Evolutionary conservation across 2,888 invertebrate species (phyloP).

Genomic region (Rambutsinella grinnellia): DNA sequence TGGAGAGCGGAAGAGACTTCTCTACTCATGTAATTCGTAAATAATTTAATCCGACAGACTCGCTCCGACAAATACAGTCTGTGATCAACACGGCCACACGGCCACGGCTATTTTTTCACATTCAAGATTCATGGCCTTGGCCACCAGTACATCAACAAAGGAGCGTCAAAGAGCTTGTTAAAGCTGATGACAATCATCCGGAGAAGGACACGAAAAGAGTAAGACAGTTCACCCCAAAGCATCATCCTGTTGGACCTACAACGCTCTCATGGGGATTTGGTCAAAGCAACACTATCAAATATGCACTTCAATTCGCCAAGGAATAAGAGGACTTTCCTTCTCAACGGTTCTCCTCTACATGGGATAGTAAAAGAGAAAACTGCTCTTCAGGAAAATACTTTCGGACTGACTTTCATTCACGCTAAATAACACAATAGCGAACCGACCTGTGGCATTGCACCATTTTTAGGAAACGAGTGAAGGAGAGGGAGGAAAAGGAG

Average conservation of each 20-base stretch:
- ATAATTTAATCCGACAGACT: neutral
- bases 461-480: constrained; percentile 20
- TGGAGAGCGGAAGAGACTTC: neutral
- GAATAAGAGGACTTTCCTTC: constrained; percentile 29
- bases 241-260: too few species aligned
- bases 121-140: too few species aligned
- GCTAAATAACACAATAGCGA: constrained; percentile 33
- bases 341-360: constrained; percentile 3
- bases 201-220: neutral
- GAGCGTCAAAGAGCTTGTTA: too few species aligned
- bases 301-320: constrained; percentile 37
- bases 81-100: too few species aligned
- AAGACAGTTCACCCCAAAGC: neutral
- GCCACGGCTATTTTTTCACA: too few species aligned
- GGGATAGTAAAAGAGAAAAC: constrained; percentile 7
- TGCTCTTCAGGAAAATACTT: constrained; percentile 21
- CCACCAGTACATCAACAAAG: too few species aligned
- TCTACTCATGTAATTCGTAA: neutral
- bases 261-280: too few species aligned
- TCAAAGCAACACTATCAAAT: constrained; percentile 46
- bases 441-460: constrained; percentile 46
- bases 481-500: neutral
- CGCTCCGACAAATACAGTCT: neutral
- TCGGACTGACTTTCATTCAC: constrained; percentile 32
- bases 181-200: too few species aligned